Percentiles rank a stretch among this genome's conserved stretches.
Evolutionary conservation across 2,888 invertebrate species (phyloP).

Genomic region (Epistrophella euchroma): DNA sequence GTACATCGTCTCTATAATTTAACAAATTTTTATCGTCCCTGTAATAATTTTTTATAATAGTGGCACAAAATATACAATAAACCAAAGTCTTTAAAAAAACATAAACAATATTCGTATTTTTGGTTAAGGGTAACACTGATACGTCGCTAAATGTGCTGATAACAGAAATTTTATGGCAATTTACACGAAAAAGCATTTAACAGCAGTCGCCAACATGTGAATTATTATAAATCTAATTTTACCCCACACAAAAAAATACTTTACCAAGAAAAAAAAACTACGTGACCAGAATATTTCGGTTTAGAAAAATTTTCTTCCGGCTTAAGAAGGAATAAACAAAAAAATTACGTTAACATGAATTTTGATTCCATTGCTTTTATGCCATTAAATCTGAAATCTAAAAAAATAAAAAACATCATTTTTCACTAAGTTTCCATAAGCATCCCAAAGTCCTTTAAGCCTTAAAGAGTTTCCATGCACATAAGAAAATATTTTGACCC

Average conservation of each 20-base stretch:
- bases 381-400: background rate
- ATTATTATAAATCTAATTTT: background rate
- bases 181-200: constrained; percentile 22
- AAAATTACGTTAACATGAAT: constrained; percentile 19
- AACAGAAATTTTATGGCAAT: background rate
- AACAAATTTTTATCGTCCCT: too few species aligned
- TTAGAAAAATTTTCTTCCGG: background rate
- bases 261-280: constrained; percentile 3
- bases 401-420: background rate
- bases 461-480: constrained; percentile 3
- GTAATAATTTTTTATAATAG: too few species aligned
- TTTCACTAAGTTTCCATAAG: background rate
- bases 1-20: too few species aligned
- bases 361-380: constrained; percentile 11
- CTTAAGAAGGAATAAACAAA: background rate
- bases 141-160: background rate
- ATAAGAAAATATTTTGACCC: background rate
- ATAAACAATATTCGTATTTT: too few species aligned
- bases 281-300: constrained; percentile 42
- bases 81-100: too few species aligned
- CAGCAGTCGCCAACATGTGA: constrained; percentile 15
- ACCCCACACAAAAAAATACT: background rate
- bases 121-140: too few species aligned
- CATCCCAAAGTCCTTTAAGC: constrained; percentile 25
- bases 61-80: too few species aligned